phyloP scores from a whole-genome alignment of 2,888 invertebrate species.

The Hecatera dysodea region DNA sequence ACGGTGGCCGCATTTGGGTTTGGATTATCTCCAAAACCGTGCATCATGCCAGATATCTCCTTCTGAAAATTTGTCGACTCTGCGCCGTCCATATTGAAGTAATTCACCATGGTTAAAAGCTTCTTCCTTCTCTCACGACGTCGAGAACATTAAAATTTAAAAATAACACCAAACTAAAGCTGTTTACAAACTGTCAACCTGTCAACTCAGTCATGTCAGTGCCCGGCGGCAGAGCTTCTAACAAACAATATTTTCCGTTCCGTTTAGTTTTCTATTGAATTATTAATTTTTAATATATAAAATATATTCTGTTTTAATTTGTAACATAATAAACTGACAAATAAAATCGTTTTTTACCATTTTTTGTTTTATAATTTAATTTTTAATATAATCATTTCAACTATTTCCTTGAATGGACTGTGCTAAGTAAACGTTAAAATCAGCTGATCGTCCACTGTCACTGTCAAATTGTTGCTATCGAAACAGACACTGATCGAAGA shows the following conservation, averaged over 20 bases:
- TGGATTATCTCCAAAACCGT: conserved; percentile 97
- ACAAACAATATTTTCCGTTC: not conserved
- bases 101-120: conserved; percentile 79
- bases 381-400: too few species aligned
- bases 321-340: too few species aligned
- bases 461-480: conserved; percentile 19
- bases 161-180: not conserved
- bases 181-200: conserved; percentile 7
- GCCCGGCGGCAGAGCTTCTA: not conserved
- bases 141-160: not conserved
- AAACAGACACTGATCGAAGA: not conserved
- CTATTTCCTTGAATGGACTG: not conserved
- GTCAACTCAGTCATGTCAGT: conserved; percentile 10
- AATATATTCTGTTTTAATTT: too few species aligned
- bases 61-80: conserved; percentile 89
- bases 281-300: too few species aligned
- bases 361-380: too few species aligned
- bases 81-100: conserved; percentile 81
- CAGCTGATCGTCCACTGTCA: conserved; percentile 57
- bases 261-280: not conserved
- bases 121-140: conserved; percentile 3
- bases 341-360: too few species aligned
- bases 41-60: conserved; percentile 97
- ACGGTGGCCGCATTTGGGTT: conserved; percentile 96
- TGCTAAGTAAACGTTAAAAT: conserved; percentile 40